Base-by-base conservation (phyloP, 2,113 vertebrate species). In the Engraulis encrasicolus region DNA sequence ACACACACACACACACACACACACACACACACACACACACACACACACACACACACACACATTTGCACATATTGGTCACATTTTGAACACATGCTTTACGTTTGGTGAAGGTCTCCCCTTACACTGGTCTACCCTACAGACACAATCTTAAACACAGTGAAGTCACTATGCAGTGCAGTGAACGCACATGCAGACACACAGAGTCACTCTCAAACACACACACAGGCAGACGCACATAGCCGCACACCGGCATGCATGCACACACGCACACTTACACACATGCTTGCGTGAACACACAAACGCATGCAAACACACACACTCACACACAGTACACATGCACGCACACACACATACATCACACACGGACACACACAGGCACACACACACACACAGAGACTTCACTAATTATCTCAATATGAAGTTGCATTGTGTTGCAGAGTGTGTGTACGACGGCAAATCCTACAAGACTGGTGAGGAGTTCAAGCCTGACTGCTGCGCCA, bases 391-490 rank as follows among this genome's bases (percentile, higher is more conserved):
- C 58, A 27, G n/a, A 27, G 7, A 66, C 9, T 66, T 1, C 23
- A 23, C 23, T 66, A 66, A 23, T 19, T 19, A 58, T n/a, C 50
- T 19, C 6, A 19, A 54, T 54, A 15, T 58, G n/a, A 58, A 58
- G n/a, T 17, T 52, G 45, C 45, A 19, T 79, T 86, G n/a, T 66
- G 20, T 71, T 74, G 36, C 84, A 87, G 86, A 85, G 27, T 87
- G 86, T 82, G 40, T 71, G 58, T 87, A 85, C 83, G 34, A 79
- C 1, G 82, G 82, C 2, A 54, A n/a, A 7, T 74, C 50, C 74
- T 85, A 87, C 37, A 83, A 15, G 1, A 71, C 77, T 15, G 31
- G 36, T 14, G 79, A 88, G 7, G 18, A 50, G 9, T 86, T 82
- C 40, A 61, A 50, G 18, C 80, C 83, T 38, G 77, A 86, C 17